These are phyloP conservation scores for Tragelaphus buxtoni DNA, from an alignment of 2,113 vertebrate species.

Conservation along the genomic window DNA sequence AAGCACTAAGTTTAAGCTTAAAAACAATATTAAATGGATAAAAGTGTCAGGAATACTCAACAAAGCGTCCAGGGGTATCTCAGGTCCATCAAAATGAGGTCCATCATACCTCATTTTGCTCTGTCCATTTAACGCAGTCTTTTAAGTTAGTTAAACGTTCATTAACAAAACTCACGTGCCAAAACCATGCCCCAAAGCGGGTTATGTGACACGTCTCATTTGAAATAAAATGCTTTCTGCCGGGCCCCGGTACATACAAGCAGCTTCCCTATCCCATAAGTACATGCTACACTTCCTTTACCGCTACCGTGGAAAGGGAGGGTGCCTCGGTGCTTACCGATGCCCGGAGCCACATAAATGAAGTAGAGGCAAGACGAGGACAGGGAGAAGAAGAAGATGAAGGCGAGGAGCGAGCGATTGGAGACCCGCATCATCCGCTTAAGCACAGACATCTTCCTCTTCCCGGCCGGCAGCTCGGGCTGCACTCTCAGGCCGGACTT, in stretches of 20 bases:
- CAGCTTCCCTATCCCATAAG: neutral
- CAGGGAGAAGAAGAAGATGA: slow-evolving; percentile 96
- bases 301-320: neutral
- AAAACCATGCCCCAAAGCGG: neutral
- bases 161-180: neutral
- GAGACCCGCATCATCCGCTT: slow-evolving; percentile 90
- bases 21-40: neutral
- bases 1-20: neutral
- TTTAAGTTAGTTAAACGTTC: neutral
- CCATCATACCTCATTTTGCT: neutral
- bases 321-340: slow-evolving; percentile 85
- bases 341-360: slow-evolving; percentile 95
- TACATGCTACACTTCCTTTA: neutral
- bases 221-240: neutral
- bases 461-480: slow-evolving; percentile 31
- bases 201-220: neutral
- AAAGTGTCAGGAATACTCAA: neutral
- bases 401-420: slow-evolving; percentile 94
- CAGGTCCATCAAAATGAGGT: neutral
- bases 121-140: neutral
- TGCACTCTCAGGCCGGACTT: slow-evolving; percentile 32
- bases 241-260: neutral
- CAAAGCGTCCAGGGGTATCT: neutral
- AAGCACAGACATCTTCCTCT: slow-evolving; percentile 86
- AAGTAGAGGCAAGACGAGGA: slow-evolving; percentile 97